These are phyloP conservation scores for Cyprinella venusta DNA, from an alignment of 2,797 vertebrate species.

Conservation along the genomic window DNA sequence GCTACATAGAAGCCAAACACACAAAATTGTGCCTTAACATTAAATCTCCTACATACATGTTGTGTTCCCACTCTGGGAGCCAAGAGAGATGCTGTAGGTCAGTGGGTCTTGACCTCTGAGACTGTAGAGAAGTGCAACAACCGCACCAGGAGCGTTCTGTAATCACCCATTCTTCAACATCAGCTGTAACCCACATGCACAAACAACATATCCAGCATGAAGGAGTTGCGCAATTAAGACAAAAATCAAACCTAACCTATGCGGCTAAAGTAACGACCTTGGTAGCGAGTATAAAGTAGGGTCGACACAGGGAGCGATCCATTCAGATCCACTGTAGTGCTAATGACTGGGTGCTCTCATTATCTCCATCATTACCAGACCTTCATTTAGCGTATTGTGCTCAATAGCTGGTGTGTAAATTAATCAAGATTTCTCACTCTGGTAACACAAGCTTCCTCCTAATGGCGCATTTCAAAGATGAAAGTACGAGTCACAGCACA, in stretches of 20 bases:
- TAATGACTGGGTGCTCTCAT: slow-evolving; percentile 68
- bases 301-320: slow-evolving; percentile 25
- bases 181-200: slow-evolving; percentile 7
- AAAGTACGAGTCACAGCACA: not conserved
- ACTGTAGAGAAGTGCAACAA: slow-evolving; percentile 17
- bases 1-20: not conserved
- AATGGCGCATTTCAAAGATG: slow-evolving; percentile 38
- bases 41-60: not conserved
- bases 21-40: not conserved
- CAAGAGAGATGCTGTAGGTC: slow-evolving; percentile 2
- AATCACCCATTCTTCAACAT: slow-evolving; percentile 28
- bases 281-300: slow-evolving; percentile 42
- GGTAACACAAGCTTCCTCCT: slow-evolving; percentile 34
- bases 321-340: slow-evolving; percentile 55
- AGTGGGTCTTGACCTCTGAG: not conserved
- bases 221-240: slow-evolving; percentile 50
- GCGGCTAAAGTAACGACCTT: slow-evolving; percentile 50
- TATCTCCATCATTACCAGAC: slow-evolving; percentile 67
- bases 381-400: slow-evolving; percentile 52
- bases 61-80: not conserved
- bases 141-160: slow-evolving; percentile 10
- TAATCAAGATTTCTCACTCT: slow-evolving; percentile 52
- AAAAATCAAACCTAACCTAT: slow-evolving; percentile 38
- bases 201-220: slow-evolving; percentile 9
- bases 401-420: slow-evolving; percentile 34